A percentile compares a stretch with the other conserved stretches of the same genome.
phyloP scores from a whole-genome alignment of 2,888 invertebrate species.

The Leptura quadrifasciata region DNA sequence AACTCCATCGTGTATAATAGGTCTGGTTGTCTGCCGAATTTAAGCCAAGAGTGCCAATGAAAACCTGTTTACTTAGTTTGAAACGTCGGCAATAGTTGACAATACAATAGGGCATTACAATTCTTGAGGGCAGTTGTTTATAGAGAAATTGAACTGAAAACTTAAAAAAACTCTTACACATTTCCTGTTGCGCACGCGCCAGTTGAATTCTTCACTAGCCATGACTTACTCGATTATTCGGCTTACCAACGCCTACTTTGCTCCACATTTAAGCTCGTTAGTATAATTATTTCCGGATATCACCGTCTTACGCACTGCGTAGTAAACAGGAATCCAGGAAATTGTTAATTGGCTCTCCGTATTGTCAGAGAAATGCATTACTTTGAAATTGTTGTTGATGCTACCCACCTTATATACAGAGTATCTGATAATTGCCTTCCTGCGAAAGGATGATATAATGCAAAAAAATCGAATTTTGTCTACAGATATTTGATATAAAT shows the following conservation, averaged over 20 bases:
- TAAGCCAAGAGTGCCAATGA: conserved; percentile 14
- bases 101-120: too few species aligned
- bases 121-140: neutral
- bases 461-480: too few species aligned
- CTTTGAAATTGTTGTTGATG: neutral
- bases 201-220: neutral
- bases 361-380: neutral
- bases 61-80: conserved; percentile 26
- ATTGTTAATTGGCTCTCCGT: neutral
- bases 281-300: conserved; percentile 33
- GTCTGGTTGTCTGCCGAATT: conserved; percentile 25
- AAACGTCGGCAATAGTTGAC: neutral
- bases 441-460: too few species aligned
- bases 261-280: conserved; percentile 15
- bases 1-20: conserved; percentile 11
- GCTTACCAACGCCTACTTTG: conserved; percentile 24
- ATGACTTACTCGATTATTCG: conserved; percentile 9
- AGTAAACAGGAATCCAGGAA: conserved; percentile 8
- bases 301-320: conserved; percentile 13
- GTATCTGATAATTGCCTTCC: too few species aligned
- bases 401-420: neutral
- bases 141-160: conserved; percentile 24
- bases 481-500: too few species aligned
- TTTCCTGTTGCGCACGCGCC: conserved; percentile 35
- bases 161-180: conserved; percentile 9